These are phyloP conservation scores for Platichthys stellatus DNA, from an alignment of 2,113 vertebrate genomes.

Conservation along the genomic window DNA sequence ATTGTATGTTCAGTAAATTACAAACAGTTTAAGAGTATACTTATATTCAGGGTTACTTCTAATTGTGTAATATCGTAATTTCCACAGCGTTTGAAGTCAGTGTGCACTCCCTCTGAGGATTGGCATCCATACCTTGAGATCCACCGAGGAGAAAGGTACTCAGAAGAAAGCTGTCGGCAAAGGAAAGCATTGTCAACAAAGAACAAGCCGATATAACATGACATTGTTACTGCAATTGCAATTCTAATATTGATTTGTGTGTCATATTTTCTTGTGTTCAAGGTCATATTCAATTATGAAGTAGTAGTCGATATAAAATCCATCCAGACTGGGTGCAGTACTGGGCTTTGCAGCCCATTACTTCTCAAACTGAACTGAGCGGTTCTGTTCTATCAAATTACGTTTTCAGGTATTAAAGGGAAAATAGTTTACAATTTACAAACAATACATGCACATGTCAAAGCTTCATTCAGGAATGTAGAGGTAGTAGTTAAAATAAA, in stretches of 20 bases:
- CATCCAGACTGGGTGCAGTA: no score
- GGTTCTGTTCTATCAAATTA: no score
- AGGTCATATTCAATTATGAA: no score
- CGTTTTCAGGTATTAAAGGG: no score
- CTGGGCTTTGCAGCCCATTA: no score
- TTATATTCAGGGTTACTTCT: background rate
- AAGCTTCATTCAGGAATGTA: no score
- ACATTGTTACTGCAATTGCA: background rate
- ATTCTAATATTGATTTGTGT: no score
- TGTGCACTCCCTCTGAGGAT: conserved; percentile 83
- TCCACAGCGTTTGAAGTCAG: conserved; percentile 83
- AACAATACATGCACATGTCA: background rate
- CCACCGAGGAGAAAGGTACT: conserved; percentile 87
- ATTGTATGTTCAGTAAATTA: background rate
- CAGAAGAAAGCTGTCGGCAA: conserved; percentile 48
- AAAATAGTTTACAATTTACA: background rate
- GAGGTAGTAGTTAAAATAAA: no score
- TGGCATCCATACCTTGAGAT: conserved; percentile 91
- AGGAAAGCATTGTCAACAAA: background rate
- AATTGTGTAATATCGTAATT: background rate
- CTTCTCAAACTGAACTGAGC: no score
- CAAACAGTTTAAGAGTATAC: background rate
- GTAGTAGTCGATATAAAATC: no score
- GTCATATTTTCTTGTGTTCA: no score
- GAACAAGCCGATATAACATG: conserved; percentile 48